Evolutionary conservation across 2,113 vertebrate genomes (phyloP), one percentile per base, ranked within the genome.

Genomic region (Cavia porcellus): DNA sequence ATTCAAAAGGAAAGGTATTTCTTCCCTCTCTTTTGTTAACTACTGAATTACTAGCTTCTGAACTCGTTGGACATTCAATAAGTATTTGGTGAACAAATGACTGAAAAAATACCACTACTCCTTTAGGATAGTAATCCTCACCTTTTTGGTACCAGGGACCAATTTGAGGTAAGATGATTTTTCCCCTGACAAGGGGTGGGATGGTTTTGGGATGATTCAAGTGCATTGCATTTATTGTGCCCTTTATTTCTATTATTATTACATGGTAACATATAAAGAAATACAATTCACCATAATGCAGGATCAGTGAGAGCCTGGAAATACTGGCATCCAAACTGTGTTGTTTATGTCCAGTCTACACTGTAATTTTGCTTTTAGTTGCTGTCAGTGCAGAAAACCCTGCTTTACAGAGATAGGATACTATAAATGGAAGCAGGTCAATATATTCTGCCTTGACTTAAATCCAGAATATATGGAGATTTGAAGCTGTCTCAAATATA

Each of bases 61-160:
- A 19, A 90, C 82, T 68, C 8, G 61, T 4, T 45, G 72, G 22
- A 22, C 68, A 91, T 59, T 90, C 77, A 68, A 32, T 47, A 90
- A 93, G 55, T 92, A 94, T 55, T n/a, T 62, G 35, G 35, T 91
- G 14, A 87, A 86, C 47, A 92, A 86, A 45, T 90, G 81, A 87
- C 81, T 86, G 25, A 96, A 89, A 47, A 92, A 95, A 89, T 4
- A 86, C 7, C 30, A 55, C 35, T 88, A 7, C 77, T 82, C 15
- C n/a, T 82, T 82, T 42, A 82, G 77, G 45, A 15, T 82, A 72
- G 12, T 70, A n/a, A 35, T 38, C 68, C 68, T 70, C 68, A 70
- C 15, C 7, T 70, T 70, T 70, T 70, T n/a, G 68, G 35, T 17
- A n/a, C 35, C 68, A 70, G 68, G 35, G 35, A 3, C 68, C 35